Conservation (phyloP, 2,113 vertebrate genomes). For the Nymphicus hollandicus region DNA sequence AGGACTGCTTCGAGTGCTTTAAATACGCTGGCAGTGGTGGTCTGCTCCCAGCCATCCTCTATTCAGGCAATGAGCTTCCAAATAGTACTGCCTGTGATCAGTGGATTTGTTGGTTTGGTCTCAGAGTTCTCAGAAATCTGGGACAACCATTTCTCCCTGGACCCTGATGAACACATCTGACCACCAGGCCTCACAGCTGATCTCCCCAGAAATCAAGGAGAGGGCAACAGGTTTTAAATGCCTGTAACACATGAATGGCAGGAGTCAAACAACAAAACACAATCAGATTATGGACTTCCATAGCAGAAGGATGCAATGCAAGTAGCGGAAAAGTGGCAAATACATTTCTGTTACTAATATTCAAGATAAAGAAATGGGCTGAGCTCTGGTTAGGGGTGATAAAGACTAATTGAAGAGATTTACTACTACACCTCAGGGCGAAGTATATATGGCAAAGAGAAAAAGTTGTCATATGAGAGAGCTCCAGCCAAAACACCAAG, state of each 20-base stretch:
- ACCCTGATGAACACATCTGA: not conserved
- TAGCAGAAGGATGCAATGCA: not conserved
- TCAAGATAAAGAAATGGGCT: not conserved
- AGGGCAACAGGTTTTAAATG: not conserved
- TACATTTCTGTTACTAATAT: not conserved
- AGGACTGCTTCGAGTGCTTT: not conserved
- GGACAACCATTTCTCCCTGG: not conserved
- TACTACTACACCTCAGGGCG: not conserved
- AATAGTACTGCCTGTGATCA: not conserved
- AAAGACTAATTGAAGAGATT: not conserved
- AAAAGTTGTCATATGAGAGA: not conserved
- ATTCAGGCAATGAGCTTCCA: not conserved
- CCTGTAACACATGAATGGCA: not conserved
- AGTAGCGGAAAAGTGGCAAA: not conserved
- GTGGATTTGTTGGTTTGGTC: not conserved
- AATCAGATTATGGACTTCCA: not conserved
- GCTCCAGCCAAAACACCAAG: not conserved
- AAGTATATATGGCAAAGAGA: not conserved
- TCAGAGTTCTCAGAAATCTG: not conserved
- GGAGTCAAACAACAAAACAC: not conserved
- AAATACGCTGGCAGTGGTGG: not conserved
- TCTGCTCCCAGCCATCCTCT: not conserved
- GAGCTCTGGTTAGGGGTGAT: not conserved
- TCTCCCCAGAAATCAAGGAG: not conserved
- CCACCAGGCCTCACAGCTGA: not conserved